Base-by-base conservation (phyloP, 2,113 vertebrate genomes). In the Dissostichus mawsoni region DNA sequence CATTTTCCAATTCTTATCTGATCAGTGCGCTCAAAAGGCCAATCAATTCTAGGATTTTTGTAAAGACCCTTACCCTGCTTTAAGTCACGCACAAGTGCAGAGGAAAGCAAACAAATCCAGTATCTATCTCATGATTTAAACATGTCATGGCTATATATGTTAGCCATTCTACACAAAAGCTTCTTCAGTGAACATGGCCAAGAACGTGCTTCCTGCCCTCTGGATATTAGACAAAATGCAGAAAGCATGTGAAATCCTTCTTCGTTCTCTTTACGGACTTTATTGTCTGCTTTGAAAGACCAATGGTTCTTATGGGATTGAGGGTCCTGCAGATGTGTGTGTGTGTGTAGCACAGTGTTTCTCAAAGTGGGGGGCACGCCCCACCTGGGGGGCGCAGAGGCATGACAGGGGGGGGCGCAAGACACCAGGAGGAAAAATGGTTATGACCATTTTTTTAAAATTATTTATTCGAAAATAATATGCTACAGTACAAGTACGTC, bases 101-200 rank as follows among this genome's bases (percentile, higher is more conserved):
- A 20, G 20, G 20, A 11, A 25, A 33, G 10, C 13, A 69, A 58
- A 23, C 3, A 11, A 69, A 64, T 18, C 56, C 47, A 41, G 20
- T 70, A 56, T 33, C 61, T 64, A 33, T 76, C 53, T 81, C 51
- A 84, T 91, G 81, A 90, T 85, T 91, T 88, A 91, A 86, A 79
- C 81, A 89, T 84, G 80, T 9, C 29, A 36, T 63, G 44, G 69
- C 77, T 88, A 74, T 89, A 59, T 90, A 65, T 85, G 73, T 78
- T 68, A 58, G 76, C 77, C 51, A 64, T 80, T 72, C 68, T 36
- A 73, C 63, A 23, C 68, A 79, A 36, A 65, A 75, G 72, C 50
- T 69, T 62, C 47, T 72, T 65, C 45, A 25, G 68, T 47, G 14
- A 17, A 33, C 11, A 2, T 74, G 64, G 61, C 50, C 14, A 61